These are phyloP conservation scores for Stercorarius parasiticus DNA, from an alignment of 2,113 vertebrate genomes.

Conservation along the genomic window DNA sequence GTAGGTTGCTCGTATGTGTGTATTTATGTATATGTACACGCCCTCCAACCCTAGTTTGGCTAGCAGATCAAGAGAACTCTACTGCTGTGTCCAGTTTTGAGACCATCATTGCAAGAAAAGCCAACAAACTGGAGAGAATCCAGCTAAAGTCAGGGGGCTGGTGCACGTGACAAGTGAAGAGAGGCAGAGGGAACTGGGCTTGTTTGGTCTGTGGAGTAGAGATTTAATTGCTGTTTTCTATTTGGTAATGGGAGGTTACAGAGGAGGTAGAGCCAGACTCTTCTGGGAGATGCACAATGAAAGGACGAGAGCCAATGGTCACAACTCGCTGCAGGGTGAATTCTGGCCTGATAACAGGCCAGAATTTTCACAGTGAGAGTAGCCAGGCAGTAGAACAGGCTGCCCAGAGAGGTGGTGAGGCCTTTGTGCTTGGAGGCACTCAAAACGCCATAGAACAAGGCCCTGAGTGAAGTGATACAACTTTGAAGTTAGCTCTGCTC, in stretches of 20 bases:
- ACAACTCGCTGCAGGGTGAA: background rate
- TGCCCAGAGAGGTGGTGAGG: background rate
- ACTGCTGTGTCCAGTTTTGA: background rate
- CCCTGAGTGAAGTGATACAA: background rate
- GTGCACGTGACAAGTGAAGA: fast-evolving
- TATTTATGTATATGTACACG: background rate
- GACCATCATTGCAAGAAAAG: background rate
- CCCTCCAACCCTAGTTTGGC: background rate
- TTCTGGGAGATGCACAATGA: background rate
- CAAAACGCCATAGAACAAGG: background rate
- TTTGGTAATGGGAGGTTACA: background rate
- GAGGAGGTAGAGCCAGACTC: background rate
- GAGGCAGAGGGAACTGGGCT: background rate
- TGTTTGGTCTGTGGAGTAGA: background rate
- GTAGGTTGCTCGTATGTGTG: background rate
- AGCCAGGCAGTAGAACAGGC: background rate
- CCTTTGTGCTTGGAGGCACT: background rate
- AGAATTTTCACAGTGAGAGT: fast-evolving
- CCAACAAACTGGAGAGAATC: background rate
- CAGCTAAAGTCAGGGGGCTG: background rate
- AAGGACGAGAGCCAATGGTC: background rate
- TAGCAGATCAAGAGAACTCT: background rate
- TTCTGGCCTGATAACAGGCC: background rate
- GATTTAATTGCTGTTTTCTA: background rate
- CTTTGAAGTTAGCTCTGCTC: background rate